phyloP scores from a whole-genome alignment of 2,113 vertebrate genomes.

The Narcine bancroftii region DNA sequence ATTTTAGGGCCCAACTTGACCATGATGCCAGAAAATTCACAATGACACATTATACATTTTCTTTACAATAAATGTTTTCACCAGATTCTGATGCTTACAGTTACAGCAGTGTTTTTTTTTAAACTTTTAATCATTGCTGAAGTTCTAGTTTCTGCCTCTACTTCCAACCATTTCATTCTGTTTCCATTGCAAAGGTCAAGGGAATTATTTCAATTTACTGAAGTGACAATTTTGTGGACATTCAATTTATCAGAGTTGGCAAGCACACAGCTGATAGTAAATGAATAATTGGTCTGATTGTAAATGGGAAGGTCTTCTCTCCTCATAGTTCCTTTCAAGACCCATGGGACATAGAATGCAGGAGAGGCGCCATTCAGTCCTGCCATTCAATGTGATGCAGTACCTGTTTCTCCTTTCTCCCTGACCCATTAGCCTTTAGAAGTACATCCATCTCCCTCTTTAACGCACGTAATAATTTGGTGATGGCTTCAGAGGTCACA shows the following conservation, averaged over 20 bases:
- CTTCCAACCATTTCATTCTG: not conserved
- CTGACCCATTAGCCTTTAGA: too few species aligned
- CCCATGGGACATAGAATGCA: too few species aligned
- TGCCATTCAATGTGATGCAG: too few species aligned
- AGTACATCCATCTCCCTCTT: too few species aligned
- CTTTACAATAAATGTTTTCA: not conserved
- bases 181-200: not conserved
- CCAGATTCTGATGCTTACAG: not conserved
- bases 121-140: conserved; percentile 18
- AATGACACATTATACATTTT: not conserved
- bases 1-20: not conserved
- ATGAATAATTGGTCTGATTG: not conserved
- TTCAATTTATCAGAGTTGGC: not conserved
- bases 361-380: too few species aligned
- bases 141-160: conserved; percentile 10
- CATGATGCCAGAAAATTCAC: not conserved
- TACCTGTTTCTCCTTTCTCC: too few species aligned
- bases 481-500: too few species aligned
- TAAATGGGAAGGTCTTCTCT: not conserved
- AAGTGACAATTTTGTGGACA: not conserved
- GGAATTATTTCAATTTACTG: not conserved
- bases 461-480: too few species aligned
- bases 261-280: not conserved
- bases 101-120: not conserved
- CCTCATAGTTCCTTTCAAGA: too few species aligned